Evolutionary conservation across 2,113 vertebrate genomes (phyloP).

Genomic region (Synchiropus splendidus): DNA sequence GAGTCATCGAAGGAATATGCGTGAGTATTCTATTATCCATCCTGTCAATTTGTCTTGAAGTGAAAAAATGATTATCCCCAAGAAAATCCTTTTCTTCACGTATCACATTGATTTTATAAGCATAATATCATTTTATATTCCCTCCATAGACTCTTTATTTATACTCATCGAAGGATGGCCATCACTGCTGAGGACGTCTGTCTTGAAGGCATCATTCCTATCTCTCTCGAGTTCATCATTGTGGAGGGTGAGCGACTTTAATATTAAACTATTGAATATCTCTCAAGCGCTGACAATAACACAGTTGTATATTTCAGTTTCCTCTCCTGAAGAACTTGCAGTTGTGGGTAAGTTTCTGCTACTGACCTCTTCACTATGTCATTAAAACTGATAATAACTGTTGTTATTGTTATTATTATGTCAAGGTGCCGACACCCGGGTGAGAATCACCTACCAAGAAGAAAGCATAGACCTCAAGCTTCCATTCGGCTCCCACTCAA

Average conservation of each 20-base stretch:
- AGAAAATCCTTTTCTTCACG: neutral
- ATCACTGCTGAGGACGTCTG: slow-evolving; percentile 82
- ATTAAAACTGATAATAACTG: neutral
- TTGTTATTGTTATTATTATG: neutral
- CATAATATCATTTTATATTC: neutral
- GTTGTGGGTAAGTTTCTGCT: slow-evolving; percentile 59
- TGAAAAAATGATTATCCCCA: too few species aligned
- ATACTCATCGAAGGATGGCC: slow-evolving; percentile 85
- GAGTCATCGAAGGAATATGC: slow-evolving; percentile 58
- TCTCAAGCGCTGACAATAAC: neutral
- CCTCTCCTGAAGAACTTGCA: slow-evolving; percentile 65
- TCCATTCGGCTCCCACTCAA: slow-evolving; percentile 86
- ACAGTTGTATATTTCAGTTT: slow-evolving; percentile 45
- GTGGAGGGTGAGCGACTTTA: slow-evolving; percentile 73
- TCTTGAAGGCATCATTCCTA: slow-evolving; percentile 75
- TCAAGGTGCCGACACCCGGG: slow-evolving; percentile 79
- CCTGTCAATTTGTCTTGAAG: too few species aligned
- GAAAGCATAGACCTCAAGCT: slow-evolving; percentile 66
- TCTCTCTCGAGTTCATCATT: slow-evolving; percentile 73
- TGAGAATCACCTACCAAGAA: slow-evolving; percentile 63
- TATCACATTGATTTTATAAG: neutral
- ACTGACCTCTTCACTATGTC: neutral
- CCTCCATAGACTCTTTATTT: slow-evolving; percentile 76
- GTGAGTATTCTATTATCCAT: slow-evolving; percentile 50
- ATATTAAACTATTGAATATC: too few species aligned